A percentile compares a stretch with the other conserved stretches of the same genome.
Evolutionary conservation across 2,113 vertebrate genomes (phyloP).

Genomic region (Notothenia rossii): DNA sequence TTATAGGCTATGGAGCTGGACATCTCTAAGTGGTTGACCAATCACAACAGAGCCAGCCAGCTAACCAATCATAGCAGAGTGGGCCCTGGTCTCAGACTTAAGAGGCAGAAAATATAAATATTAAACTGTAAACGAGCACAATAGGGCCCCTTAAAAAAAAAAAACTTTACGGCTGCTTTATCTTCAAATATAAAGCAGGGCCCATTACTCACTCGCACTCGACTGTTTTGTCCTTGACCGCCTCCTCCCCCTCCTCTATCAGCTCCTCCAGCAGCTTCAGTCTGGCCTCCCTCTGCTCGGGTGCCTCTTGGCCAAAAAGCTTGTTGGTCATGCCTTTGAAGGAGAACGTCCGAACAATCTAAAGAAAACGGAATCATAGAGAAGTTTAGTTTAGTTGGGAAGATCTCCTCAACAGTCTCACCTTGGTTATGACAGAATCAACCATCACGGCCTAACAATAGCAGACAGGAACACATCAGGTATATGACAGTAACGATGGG

Average conservation of each 20-base stretch:
- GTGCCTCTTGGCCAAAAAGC: conserved; percentile 95
- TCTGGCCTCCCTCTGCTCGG: conserved; percentile 93
- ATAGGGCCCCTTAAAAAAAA: background rate
- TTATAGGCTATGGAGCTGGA: no score
- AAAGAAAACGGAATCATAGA: conserved; percentile 8
- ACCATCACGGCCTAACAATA: background rate
- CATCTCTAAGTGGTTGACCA: no score
- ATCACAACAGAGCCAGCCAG: no score
- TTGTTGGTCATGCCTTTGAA: conserved; percentile 97
- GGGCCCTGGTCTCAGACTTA: no score
- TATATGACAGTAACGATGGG: background rate
- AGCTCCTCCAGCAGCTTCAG: conserved; percentile 93
- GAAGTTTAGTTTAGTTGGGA: background rate
- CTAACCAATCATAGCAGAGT: no score
- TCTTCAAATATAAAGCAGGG: no score
- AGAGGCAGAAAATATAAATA: no score
- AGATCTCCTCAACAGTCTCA: no score
- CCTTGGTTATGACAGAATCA: background rate
- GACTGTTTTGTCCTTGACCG: conserved; percentile 88
- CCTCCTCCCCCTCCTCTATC: conserved; percentile 91
- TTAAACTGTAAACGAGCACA: no score
- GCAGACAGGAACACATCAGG: background rate
- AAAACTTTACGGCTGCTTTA: background rate
- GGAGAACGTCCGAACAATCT: conserved; percentile 95
- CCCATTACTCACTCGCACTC: conserved; percentile 89